Evolutionary conservation across 2,888 invertebrate genomes (phyloP).

Genomic region (Baronia brevicornis): DNA sequence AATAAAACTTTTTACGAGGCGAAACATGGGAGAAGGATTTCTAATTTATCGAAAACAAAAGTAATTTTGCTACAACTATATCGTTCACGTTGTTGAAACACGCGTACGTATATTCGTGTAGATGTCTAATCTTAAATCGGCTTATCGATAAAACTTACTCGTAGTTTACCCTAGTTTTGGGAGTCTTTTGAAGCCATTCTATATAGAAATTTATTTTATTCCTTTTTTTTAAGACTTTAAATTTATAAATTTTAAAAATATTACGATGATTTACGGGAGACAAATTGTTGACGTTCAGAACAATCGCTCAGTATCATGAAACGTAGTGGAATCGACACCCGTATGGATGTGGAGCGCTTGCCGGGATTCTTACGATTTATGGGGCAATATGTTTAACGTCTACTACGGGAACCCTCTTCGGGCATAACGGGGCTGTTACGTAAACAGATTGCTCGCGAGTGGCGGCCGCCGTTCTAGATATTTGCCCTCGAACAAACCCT

Average conservation of each 20-base stretch:
- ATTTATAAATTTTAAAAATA: no score
- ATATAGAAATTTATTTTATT: no score
- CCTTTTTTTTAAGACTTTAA: no score
- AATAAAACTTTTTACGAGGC: no score
- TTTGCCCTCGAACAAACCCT: conserved; percentile 55
- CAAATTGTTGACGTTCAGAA: background rate
- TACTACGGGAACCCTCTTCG: conserved; percentile 69
- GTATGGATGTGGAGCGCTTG: conserved; percentile 56
- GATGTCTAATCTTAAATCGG: conserved; percentile 47
- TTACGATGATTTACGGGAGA: background rate
- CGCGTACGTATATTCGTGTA: conserved; percentile 37
- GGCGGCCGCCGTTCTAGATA: conserved; percentile 51
- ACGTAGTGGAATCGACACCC: conserved; percentile 71
- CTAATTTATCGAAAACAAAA: conserved; percentile 53
- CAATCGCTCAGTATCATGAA: conserved; percentile 55
- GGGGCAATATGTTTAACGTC: conserved; percentile 76
- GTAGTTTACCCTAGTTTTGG: conserved; percentile 47
- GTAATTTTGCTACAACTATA: conserved; percentile 52
- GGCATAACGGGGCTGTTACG: conserved; percentile 74
- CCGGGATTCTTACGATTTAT: conserved; percentile 73
- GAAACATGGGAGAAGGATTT: conserved; percentile 40
- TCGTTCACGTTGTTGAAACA: conserved; percentile 25
- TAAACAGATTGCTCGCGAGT: conserved; percentile 73
- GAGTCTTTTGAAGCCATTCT: no score
- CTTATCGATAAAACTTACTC: conserved; percentile 44